Conservation (phyloP, 2,113 vertebrate species). For the Aldabrachelys gigantea region DNA sequence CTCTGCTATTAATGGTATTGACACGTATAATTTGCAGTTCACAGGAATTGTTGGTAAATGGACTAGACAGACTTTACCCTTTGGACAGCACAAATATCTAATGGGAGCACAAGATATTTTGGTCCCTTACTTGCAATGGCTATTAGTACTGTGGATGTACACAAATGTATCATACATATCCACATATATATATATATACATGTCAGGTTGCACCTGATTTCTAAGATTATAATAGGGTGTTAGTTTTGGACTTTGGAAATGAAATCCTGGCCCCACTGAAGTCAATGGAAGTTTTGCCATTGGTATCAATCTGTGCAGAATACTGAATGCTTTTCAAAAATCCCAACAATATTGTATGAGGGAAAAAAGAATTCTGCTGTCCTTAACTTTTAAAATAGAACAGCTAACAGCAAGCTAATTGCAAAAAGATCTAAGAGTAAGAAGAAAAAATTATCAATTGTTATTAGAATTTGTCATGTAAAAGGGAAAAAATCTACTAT, state of each 20-base stretch:
- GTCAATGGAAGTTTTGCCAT: not conserved
- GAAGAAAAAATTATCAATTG: accelerated
- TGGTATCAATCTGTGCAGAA: not conserved
- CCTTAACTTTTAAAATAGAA: not conserved
- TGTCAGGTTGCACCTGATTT: not conserved
- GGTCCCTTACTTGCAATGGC: not conserved
- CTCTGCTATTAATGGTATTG: not conserved
- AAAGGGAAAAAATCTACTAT: not conserved
- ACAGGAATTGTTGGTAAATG: not conserved
- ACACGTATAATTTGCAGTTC: not conserved
- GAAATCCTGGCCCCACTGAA: not conserved
- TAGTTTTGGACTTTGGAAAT: not conserved
- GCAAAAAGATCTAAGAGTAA: not conserved
- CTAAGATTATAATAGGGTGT: not conserved
- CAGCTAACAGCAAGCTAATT: not conserved
- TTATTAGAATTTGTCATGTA: not conserved
- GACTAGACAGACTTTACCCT: not conserved
- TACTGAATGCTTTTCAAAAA: not conserved
- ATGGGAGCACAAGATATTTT: not conserved
- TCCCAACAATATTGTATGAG: not conserved
- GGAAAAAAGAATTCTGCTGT: not conserved
- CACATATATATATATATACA: not conserved
- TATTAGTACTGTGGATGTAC: not conserved
- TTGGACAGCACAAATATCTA: not conserved
- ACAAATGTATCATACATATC: not conserved